phyloP scores from a whole-genome alignment of 2,797 vertebrate genomes.

The Melanotaenia parkinsoni region DNA sequence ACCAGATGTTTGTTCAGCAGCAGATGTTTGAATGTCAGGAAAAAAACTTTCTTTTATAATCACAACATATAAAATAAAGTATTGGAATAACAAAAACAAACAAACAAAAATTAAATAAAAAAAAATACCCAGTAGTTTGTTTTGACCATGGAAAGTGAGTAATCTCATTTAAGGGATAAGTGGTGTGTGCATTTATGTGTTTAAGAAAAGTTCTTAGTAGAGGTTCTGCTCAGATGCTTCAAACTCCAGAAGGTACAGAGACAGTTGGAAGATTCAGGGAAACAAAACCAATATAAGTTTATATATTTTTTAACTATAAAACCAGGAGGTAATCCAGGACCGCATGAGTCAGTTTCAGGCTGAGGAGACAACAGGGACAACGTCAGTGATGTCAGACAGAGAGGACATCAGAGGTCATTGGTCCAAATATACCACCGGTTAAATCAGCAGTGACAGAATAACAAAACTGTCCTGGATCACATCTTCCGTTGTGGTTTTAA shows the following conservation, averaged over 20 bases:
- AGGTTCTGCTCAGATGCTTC: slow-evolving; percentile 16
- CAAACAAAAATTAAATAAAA: background rate
- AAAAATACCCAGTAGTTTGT: background rate
- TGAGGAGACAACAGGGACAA: slow-evolving; percentile 3
- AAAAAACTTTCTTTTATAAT: slow-evolving; percentile 36
- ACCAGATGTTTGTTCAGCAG: background rate
- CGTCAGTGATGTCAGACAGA: slow-evolving; percentile 4
- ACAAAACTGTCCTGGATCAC: background rate
- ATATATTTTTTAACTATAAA: slow-evolving; percentile 29
- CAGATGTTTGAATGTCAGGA: slow-evolving; percentile 30
- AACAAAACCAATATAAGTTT: background rate
- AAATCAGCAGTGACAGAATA: background rate
- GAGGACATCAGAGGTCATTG: background rate
- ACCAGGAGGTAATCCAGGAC: slow-evolving; percentile 23
- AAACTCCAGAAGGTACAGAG: slow-evolving; percentile 11
- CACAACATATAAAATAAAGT: slow-evolving; percentile 36
- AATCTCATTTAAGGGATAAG: slow-evolving; percentile 14
- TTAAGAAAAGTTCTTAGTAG: slow-evolving; percentile 12
- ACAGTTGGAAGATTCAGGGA: slow-evolving; percentile 5
- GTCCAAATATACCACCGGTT: background rate
- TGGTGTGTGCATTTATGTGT: slow-evolving; percentile 19
- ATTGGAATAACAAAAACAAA: slow-evolving; percentile 30
- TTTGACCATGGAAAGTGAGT: slow-evolving; percentile 13
- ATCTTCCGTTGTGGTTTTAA: background rate
- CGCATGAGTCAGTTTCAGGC: slow-evolving; percentile 10